Evolutionary conservation across 2,888 invertebrate species (phyloP), one percentile per base, ranked within the genome.

Genomic region (Neria commutata): DNA sequence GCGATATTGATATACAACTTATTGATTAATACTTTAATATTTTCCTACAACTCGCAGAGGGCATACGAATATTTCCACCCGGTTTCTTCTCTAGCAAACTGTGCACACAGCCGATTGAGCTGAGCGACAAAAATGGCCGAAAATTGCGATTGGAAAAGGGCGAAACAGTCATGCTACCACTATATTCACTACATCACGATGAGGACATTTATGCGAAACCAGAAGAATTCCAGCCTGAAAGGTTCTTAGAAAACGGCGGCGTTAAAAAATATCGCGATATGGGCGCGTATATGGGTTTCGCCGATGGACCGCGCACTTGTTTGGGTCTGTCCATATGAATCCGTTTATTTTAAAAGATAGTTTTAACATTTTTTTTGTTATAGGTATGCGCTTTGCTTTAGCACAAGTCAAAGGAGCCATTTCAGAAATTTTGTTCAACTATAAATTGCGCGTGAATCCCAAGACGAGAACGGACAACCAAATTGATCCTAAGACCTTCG

Each of bases 221-320:
- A 0, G 57, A 69, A 4, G 51, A 62, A n/a, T 81, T 76, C 56
- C 61, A 71, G 40, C 81, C 81, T 0, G 79, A 81, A 6, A 72
- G 80, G 0, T 80, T 80, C 37, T 56, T 67, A 37, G 73, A 74
- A 23, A 67, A 73, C n/a, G 77, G 78, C 53, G 77, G 76, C 1
- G 54, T 54, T 0, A 79, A 77, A 58, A 67, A 65, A 25, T 77
- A 67, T 24, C 67, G 73, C 0, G 80, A 81, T 2, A 65, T 65
- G 16, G 80, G 80, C 3, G 67, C 70, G 0, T 80, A 67, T 42
- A 67, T 73, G 48, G 73, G 70, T 1, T 81, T 80, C 45, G 77
- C 79, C 1, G 78, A 81, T 65, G 82, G 81, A 2, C 81, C 81
- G 0, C 71, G 81, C 51, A 56, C 72, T 6, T 81, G 80, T 58